Evolutionary conservation across 2,113 vertebrate genomes (phyloP).

Genomic region (Elgaria multicarinata): DNA sequence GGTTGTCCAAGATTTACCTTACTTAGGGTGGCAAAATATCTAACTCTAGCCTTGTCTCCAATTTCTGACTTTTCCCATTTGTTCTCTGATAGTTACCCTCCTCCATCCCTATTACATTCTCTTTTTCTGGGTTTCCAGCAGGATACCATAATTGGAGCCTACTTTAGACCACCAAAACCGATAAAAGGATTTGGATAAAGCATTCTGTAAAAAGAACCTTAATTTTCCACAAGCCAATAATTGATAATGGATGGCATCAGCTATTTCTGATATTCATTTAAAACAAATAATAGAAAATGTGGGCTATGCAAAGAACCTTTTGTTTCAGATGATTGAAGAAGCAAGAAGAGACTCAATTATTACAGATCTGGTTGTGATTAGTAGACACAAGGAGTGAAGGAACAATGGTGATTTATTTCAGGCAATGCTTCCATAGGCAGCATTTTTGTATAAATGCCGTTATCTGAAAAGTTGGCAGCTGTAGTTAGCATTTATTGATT

Average conservation of each 20-base stretch:
- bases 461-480: not conserved
- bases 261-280: not conserved
- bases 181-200: not conserved
- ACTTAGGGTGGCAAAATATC: not conserved
- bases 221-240: not conserved
- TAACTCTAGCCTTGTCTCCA: not conserved
- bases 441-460: not conserved
- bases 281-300: not conserved
- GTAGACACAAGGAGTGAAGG: not conserved
- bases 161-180: not conserved
- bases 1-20: not conserved
- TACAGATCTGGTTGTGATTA: not conserved
- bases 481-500: not conserved
- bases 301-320: not conserved
- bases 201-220: not conserved
- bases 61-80: not conserved
- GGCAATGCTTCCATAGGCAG: not conserved
- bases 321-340: not conserved
- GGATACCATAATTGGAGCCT: not conserved
- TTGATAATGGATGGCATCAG: not conserved
- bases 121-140: not conserved
- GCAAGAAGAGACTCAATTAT: not conserved
- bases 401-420: slow-evolving; percentile 5
- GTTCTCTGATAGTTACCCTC: not conserved
- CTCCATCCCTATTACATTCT: not conserved